Evolutionary conservation across 2,797 vertebrate species (phyloP).

Genomic region (Arctocebus calabarensis): DNA sequence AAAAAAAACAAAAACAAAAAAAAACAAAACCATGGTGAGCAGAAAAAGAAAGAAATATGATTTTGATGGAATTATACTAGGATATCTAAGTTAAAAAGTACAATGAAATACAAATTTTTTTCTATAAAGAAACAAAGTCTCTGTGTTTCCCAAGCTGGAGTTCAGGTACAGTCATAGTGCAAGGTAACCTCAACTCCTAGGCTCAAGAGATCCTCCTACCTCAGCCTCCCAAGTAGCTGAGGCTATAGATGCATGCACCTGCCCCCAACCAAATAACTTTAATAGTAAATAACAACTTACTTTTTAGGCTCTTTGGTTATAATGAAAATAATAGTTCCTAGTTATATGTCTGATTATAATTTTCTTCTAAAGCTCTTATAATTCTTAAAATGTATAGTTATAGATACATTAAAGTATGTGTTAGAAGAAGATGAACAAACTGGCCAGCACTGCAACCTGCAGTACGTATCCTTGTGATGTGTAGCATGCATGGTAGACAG

Average conservation of each 20-base stretch:
- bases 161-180: not conserved
- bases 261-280: not conserved
- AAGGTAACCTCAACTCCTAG: too few species aligned
- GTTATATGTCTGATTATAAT: not conserved
- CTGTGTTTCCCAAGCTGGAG: not conserved
- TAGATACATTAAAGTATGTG: not conserved
- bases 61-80: not conserved
- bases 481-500: fast-evolving
- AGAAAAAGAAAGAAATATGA: too few species aligned
- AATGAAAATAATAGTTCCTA: not conserved
- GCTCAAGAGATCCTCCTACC: not conserved
- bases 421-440: not conserved
- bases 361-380: not conserved
- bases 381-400: slow-evolving; percentile 41
- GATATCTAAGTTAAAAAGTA: not conserved
- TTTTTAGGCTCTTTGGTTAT: not conserved
- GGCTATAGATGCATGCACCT: not conserved
- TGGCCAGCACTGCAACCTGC: not conserved
- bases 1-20: too few species aligned
- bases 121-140: not conserved
- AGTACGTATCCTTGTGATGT: too few species aligned
- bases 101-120: not conserved
- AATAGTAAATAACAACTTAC: not conserved
- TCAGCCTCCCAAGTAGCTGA: not conserved
- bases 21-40: too few species aligned